Evolutionary conservation across 37 sponge, comb jelly and placozoan species (phyloP).

Genomic region (Diacarnus erythraeanus): DNA sequence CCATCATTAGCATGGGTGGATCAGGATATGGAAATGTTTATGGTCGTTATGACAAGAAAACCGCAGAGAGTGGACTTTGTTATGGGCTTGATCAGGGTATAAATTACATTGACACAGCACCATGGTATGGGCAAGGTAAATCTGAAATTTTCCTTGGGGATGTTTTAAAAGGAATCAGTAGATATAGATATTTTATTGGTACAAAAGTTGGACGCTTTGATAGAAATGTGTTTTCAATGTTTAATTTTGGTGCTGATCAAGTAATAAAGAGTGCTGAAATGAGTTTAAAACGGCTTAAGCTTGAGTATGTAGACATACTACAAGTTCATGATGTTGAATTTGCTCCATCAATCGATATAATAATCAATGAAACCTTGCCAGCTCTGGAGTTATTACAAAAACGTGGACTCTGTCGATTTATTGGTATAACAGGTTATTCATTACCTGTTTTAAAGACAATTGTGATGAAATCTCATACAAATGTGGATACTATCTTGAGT

Average conservation of each 20-base stretch:
- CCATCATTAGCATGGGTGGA: constrained; percentile 80
- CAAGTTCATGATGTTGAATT: constrained; percentile 95
- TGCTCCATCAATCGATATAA: constrained; percentile 80
- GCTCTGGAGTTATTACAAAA: constrained; percentile 80
- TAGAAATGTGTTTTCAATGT: constrained; percentile 54
- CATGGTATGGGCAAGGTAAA: constrained; percentile 91
- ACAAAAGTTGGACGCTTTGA: constrained; percentile 92
- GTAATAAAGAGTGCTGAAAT: constrained; percentile 53
- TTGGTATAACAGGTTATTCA: constrained; percentile 95
- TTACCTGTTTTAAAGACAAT: constrained; percentile 51
- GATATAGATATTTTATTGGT: constrained; percentile 71
- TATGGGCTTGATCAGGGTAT: constrained; percentile 68
- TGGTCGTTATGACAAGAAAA: constrained; percentile 45
- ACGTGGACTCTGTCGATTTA: constrained; percentile 75
- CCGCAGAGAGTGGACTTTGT: constrained; percentile 26
- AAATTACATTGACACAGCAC: constrained; percentile 92
- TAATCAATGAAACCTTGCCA: constrained; percentile 83
- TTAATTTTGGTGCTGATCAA: constrained; percentile 82
- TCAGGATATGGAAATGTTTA: constrained; percentile 85
- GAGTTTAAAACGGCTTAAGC: constrained; percentile 65
- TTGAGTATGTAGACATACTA: constrained; percentile 83
- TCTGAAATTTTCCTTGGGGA: constrained; percentile 85
- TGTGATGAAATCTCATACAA: constrained; percentile 44
- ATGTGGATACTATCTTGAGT: constrained; percentile 80
- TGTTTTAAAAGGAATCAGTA: constrained; percentile 60